Evolutionary conservation across 2,888 invertebrate species (phyloP), one percentile per base, ranked within the genome.

Genomic region (Hanleya hanleyi): DNA sequence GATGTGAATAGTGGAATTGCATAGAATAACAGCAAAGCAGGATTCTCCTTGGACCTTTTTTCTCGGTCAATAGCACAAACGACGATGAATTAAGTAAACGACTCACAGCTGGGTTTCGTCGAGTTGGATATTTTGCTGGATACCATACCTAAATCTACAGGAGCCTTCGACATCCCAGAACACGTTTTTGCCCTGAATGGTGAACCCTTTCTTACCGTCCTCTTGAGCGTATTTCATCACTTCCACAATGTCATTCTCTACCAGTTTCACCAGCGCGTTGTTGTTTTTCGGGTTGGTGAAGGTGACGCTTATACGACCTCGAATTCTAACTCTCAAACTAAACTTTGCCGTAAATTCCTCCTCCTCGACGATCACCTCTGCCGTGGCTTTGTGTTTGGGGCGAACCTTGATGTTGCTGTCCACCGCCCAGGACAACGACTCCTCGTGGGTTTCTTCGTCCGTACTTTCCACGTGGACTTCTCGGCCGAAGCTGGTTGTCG

Each of bases 371-470:
- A 91, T 86, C 75, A 92, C 87, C 70, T 89, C 89, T 1, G 92
- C 92, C 32, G 88, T 90, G 4, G 91, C 91, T 75, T 76, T 80
- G 67, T 82, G 82, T 22, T 76, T 76, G 0, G 77, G 62, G 9
- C 90, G 91, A 0, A 92, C 91, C 70, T 86, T 82, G 37, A 92
- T 89, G 73, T 87, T 89, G 75, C 88, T 91, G 80, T 92, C 91
- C 1, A 92, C 91, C n/a, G 89, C 88, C 92, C 92, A 92, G 3
- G 90, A 88, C 69, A 92, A 84, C 50, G 86, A 82, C 77, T 91
- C 90, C 69, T 90, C 89, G 18, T 85, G 78, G 1, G 84, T 82
- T 69, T 85, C 82, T 68, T 88, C 89, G 35, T 88, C 88, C 6
- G 88, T 83, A 12, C 88, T 88, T 47, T 88, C 87, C 70, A 91